Conservation (phyloP, 2,888 invertebrate genomes). For the Thereva unica region DNA sequence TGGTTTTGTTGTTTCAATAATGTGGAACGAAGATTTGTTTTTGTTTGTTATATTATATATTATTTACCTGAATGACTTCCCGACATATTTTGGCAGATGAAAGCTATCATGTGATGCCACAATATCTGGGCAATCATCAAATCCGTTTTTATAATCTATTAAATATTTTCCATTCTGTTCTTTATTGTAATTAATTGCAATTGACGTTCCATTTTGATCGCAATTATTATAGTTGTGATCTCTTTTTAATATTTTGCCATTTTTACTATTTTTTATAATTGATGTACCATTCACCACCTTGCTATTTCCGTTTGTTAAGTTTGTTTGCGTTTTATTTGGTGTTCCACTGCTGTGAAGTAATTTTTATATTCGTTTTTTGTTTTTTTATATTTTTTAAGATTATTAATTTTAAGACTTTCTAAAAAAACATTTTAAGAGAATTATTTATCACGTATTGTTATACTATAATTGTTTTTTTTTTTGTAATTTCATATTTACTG, state of each 20-base stretch:
- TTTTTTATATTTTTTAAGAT: background rate
- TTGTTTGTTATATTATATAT: constrained; percentile 26
- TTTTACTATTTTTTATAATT: constrained; percentile 45
- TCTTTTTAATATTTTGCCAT: constrained; percentile 24
- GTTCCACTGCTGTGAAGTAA: background rate
- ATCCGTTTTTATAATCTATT: constrained; percentile 23
- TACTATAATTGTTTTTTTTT: no score
- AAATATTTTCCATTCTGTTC: constrained; percentile 21
- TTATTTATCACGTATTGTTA: no score
- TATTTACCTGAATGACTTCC: constrained; percentile 59
- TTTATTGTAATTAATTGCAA: constrained; percentile 30
- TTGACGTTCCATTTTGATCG: constrained; percentile 23
- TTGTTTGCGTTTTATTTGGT: background rate
- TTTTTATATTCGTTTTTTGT: background rate
- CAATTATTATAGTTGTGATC: constrained; percentile 37
- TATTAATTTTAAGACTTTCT: no score
- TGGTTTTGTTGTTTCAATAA: no score
- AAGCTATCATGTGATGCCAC: constrained; percentile 29
- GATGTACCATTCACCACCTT: constrained; percentile 39
- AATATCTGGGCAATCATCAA: constrained; percentile 33
- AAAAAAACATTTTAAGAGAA: no score
- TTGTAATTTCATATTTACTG: no score
- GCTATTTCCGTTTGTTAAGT: background rate
- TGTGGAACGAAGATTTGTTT: no score
- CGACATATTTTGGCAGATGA: constrained; percentile 58